These are phyloP conservation scores for Microcebus murinus DNA, from an alignment of 2,113 vertebrate genomes.

Conservation along the genomic window DNA sequence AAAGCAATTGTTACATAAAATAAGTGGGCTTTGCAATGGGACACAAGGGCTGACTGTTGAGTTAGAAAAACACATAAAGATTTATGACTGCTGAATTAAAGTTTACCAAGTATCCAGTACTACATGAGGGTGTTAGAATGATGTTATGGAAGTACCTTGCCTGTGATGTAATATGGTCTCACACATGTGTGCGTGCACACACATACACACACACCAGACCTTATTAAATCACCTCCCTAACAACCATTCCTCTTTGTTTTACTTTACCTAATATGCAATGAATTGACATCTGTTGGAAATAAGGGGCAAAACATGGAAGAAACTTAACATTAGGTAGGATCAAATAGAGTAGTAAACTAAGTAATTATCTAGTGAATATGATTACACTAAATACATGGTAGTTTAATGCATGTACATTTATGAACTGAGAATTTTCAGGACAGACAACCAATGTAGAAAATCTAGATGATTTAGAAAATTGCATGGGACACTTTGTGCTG, in stretches of 20 bases:
- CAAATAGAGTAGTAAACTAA: not conserved
- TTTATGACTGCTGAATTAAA: not conserved
- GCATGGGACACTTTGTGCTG: not conserved
- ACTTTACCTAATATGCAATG: not conserved
- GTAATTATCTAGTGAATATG: not conserved
- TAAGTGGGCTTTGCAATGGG: not conserved
- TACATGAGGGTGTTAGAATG: not conserved
- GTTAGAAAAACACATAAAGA: not conserved
- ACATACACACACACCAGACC: too few relatives aligned
- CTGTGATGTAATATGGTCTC: not conserved
- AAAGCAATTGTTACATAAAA: not conserved
- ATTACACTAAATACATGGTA: not conserved
- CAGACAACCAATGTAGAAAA: not conserved
- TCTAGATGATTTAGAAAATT: not conserved
- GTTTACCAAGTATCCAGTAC: not conserved
- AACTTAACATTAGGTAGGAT: not conserved
- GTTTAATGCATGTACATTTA: not conserved
- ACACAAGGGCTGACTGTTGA: not conserved
- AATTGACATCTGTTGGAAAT: not conserved
- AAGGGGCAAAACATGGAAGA: not conserved
- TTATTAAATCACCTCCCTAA: not conserved
- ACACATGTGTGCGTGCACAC: not conserved
- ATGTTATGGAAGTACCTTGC: not conserved
- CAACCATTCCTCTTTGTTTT: not conserved
- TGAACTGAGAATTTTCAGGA: not conserved